Evolutionary conservation across 2,113 vertebrate genomes (phyloP), one percentile per base, ranked within the genome.

Genomic region (Sylvietta virens): DNA sequence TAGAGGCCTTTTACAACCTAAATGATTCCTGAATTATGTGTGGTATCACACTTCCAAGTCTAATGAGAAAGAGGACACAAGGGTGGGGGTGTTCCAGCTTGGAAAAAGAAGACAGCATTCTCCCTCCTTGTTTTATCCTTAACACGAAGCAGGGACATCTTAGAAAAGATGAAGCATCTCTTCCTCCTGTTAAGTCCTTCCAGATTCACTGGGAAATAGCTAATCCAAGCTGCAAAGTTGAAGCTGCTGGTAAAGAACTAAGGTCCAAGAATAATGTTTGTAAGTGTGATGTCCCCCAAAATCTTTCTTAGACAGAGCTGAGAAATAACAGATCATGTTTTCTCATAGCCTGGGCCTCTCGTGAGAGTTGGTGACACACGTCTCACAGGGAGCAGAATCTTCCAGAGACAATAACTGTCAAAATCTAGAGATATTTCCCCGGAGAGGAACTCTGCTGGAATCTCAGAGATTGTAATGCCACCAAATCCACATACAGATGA

Each of bases 1-100:
- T 20, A 16, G 15, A 51, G 51, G 51, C 8, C 18, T 73, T 72
- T 73, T 51, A 67, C 44, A 65, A 7, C 17, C 7, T 15, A 31
- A 47, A 50, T 20, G 17, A 37, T 20, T 58, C 23, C 44, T 64
- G 42, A 27, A 50, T 21, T 13, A 13, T 10, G 11, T 16, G 19
- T 4, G 28, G 11, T 7, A 17, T 44, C 21, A 19, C 0, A 0
- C 20, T 56, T 56, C 37, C 20, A 28, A 39, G 15, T 13, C 51
- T 48, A 47, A 20, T 4, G 15, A 51, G 42, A 50, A 70, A 47
- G 13, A 70, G 44, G 13, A 20, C 39, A 9, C 18, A 71, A 42
- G n/a, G 30, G 7, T 45, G 18, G 17, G 8, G 23, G n/a, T 45
- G 35, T 23, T 90, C 16, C 35, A 53, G 31, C 24, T 30, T 20